Evolutionary conservation across 2,888 invertebrate genomes (phyloP).

Genomic region (Aleiodes leptofemur): DNA sequence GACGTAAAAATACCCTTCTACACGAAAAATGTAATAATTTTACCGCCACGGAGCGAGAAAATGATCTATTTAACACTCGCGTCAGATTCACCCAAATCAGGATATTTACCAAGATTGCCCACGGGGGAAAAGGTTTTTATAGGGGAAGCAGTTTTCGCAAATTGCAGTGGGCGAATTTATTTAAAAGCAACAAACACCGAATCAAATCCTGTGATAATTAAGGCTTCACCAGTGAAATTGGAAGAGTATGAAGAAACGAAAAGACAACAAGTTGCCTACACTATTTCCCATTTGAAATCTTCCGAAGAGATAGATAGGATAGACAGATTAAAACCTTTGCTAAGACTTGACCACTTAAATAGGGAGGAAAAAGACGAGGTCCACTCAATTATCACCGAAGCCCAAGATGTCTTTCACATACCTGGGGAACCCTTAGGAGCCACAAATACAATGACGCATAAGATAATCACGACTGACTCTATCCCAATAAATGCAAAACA

Average conservation of each 20-base stretch:
- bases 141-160: neutral
- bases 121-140: neutral
- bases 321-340: neutral
- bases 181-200: neutral
- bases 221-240: neutral
- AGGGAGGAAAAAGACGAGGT: neutral
- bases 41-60: neutral
- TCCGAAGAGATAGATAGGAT: neutral
- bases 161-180: neutral
- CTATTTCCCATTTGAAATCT: neutral
- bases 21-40: neutral
- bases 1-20: neutral
- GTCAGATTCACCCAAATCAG: neutral
- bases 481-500: slow-evolving; percentile 46
- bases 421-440: slow-evolving; percentile 43
- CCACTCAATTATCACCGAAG: neutral
- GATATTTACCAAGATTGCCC: neutral
- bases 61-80: neutral
- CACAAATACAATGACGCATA: slow-evolving; percentile 41
- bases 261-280: neutral
- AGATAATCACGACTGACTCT: slow-evolving; percentile 46
- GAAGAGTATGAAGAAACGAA: neutral
- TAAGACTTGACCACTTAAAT: neutral
- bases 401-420: slow-evolving; percentile 15
- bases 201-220: neutral